Evolutionary conservation across 2,797 vertebrate genomes (phyloP).

Genomic region (Micromesistius poutassou): DNA sequence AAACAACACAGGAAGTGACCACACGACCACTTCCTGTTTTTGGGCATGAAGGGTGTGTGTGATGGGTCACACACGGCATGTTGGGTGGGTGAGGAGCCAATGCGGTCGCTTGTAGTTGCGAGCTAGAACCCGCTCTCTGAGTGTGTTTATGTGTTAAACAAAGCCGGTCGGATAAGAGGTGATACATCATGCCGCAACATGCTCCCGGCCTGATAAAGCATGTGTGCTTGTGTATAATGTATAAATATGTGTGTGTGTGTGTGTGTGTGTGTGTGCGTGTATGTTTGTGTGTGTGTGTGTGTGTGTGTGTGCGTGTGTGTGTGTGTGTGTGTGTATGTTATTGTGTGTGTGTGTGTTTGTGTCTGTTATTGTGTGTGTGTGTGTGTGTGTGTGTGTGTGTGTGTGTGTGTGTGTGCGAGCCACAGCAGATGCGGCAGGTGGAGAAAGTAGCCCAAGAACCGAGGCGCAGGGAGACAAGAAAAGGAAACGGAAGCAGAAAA

Average conservation of each 20-base stretch:
- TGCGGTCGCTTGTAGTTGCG: not conserved
- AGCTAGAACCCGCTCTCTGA: not conserved
- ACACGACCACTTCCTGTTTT: slow-evolving; percentile 5
- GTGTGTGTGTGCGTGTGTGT: slow-evolving; percentile 24
- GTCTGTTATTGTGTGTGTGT: slow-evolving; percentile 15
- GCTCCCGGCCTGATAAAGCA: slow-evolving; percentile 34
- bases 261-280: slow-evolving; percentile 19
- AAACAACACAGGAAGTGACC: slow-evolving; percentile 14
- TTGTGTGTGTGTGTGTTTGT: slow-evolving; percentile 14
- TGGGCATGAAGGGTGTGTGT: not conserved
- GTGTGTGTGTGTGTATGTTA: slow-evolving; percentile 13
- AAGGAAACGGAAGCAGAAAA: not conserved
- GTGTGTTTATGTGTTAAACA: slow-evolving; percentile 10
- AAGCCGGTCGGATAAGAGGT: slow-evolving; percentile 27
- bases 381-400: slow-evolving; percentile 24
- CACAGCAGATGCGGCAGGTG: not conserved
- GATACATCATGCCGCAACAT: slow-evolving; percentile 39
- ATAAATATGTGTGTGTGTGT: slow-evolving; percentile 17
- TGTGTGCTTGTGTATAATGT: slow-evolving; percentile 16
- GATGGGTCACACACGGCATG: not conserved
- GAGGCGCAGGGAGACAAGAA: not conserved
- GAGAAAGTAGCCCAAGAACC: not conserved
- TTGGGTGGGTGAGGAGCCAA: not conserved
- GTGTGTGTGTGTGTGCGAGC: slow-evolving; percentile 7
- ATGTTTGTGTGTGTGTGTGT: slow-evolving; percentile 24